phyloP scores from a whole-genome alignment of 2,113 vertebrate genomes.

The Thomomys bottae region DNA sequence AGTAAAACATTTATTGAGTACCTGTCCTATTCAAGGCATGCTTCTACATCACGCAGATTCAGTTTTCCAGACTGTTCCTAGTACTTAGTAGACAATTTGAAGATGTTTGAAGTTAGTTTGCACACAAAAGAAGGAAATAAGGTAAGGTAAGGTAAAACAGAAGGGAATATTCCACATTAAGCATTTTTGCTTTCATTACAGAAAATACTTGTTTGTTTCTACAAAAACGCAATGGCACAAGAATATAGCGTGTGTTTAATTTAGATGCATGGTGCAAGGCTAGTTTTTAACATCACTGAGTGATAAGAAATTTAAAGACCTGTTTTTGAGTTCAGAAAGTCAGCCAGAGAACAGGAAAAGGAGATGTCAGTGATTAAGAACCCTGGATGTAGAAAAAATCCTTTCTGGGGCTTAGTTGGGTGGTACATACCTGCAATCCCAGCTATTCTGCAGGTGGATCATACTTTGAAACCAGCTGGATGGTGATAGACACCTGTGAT shows the following conservation, averaged over 20 bases:
- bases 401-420: not conserved
- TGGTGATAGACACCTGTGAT: no score
- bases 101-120: conserved; percentile 48
- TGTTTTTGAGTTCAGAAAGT: conserved; percentile 24
- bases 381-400: conserved; percentile 14
- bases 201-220: conserved; percentile 56
- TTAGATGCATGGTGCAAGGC: not conserved
- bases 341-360: not conserved
- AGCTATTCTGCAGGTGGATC: no score
- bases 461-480: no score
- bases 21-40: not conserved
- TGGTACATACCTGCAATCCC: no score
- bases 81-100: not conserved
- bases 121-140: conserved; percentile 17
- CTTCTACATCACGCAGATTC: not conserved
- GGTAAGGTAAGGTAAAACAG: conserved; percentile 6
- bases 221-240: not conserved
- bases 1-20: not conserved
- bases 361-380: no score
- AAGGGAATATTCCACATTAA: not conserved
- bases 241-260: not conserved
- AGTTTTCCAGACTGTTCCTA: not conserved
- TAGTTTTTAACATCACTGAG: conserved; percentile 56
- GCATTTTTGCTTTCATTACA: conserved; percentile 9
- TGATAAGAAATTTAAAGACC: not conserved